A percentile compares a stretch with the other conserved stretches of the same genome.
phyloP scores from a whole-genome alignment of 2,888 invertebrate genomes.

The Blastobasis adustella region DNA sequence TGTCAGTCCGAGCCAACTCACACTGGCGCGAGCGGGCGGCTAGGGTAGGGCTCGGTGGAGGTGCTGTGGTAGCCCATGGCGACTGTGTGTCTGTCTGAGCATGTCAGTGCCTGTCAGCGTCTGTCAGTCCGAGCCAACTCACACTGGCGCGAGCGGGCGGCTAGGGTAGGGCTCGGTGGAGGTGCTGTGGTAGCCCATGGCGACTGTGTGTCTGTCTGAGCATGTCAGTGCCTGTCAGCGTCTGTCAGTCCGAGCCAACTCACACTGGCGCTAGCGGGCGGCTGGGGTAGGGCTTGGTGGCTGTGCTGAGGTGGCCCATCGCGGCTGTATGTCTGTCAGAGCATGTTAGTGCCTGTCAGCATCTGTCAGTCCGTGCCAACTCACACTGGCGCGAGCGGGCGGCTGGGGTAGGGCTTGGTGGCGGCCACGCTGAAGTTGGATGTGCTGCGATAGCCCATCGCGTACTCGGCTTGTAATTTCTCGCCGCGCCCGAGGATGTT shows the following conservation, averaged over 20 bases:
- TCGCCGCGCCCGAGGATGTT: slow-evolving; percentile 94
- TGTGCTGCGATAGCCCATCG: slow-evolving; percentile 87
- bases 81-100: not conserved
- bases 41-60: not conserved
- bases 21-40: no score
- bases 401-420: slow-evolving; percentile 88
- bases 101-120: not conserved
- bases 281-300: slow-evolving; percentile 42
- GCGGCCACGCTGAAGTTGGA: slow-evolving; percentile 87
- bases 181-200: not conserved
- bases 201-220: not conserved
- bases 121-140: not conserved
- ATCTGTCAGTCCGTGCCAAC: no score
- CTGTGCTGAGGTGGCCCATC: slow-evolving; percentile 87
- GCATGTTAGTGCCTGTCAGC: no score
- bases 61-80: not conserved
- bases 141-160: not conserved
- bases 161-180: not conserved
- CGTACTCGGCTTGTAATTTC: slow-evolving; percentile 85
- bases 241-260: not conserved
- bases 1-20: no score
- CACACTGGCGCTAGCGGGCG: not conserved
- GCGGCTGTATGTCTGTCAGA: slow-evolving; percentile 65
- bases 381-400: slow-evolving; percentile 69
- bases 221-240: not conserved